Base-by-base conservation (phyloP, 2,888 invertebrate genomes). In the Girardia tigrina region DNA sequence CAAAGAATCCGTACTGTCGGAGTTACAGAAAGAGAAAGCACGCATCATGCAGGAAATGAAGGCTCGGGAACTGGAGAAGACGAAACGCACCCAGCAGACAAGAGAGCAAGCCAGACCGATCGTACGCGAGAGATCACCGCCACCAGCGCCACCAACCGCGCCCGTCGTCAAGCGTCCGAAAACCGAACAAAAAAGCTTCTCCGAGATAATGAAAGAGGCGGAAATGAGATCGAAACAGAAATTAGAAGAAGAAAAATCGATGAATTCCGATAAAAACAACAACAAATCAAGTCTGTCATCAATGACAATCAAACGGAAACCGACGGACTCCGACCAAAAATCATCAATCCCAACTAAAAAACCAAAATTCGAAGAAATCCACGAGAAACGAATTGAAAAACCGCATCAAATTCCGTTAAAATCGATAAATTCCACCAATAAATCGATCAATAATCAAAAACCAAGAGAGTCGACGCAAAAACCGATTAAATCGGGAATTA, bases 21-120 rank as follows among this genome's bases (percentile, higher is more conserved):
- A 56, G n/a, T 23, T 56, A 20, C 56, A 56, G n/a, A 56, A 56
- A n/a, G 20, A 56, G 56, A 56, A 56, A 56, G 56, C n/a, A 56
- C n/a, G 23, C 6, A 56, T 56, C 23, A 20, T 56, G n/a, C 56
- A 23, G 4, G 56, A 56, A 6, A 56, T 56, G 56, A 23, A 56
- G 23, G 56, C n/a, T 20, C 56, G 23, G 23, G 23, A 56, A 56
- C 4, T n/a, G n/a, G 2, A 23, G n/a, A 56, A 56, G 56, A 8
- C 4, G 4, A 12, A 16, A 12, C 20, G 23, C n/a, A 16, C 23
- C 4, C 20, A 56, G 23, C 4, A 56, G n/a, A n/a, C n/a, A n/a
- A n/a, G n/a, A n/a, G n/a, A n/a, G n/a, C n/a, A n/a, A n/a, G n/a
- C n/a, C n/a, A n/a, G n/a, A n/a, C n/a, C n/a, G n/a, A n/a, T n/a